phyloP scores from a whole-genome alignment of 2,888 invertebrate genomes.

The Chrysomela aeneicollis region DNA sequence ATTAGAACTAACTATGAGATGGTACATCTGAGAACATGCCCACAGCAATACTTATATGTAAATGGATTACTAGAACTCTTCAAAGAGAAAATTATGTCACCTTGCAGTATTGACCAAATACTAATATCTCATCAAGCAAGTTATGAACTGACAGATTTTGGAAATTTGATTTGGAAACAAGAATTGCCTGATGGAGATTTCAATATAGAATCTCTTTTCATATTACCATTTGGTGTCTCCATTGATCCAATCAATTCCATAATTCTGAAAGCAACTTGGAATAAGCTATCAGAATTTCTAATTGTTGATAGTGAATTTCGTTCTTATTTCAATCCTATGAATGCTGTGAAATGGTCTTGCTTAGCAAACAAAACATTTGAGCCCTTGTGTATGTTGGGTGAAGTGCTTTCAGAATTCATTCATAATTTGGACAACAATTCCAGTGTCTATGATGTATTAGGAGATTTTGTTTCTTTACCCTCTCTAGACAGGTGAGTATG shows the following conservation, averaged over 20 bases:
- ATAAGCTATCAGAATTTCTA: constrained; percentile 82
- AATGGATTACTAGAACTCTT: constrained; percentile 86
- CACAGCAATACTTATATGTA: constrained; percentile 83
- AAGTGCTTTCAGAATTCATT: constrained; percentile 76
- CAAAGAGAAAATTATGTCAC: constrained; percentile 84
- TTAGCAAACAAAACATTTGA: constrained; percentile 72
- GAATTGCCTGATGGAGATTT: constrained; percentile 67
- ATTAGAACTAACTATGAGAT: constrained; percentile 87
- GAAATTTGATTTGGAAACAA: constrained; percentile 70
- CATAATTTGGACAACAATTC: constrained; percentile 64
- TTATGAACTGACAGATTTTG: constrained; percentile 66
- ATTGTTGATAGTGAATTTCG: constrained; percentile 88
- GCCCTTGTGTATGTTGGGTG: constrained; percentile 79
- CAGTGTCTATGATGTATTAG: constrained; percentile 65
- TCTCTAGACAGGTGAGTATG: constrained; percentile 42
- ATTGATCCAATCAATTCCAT: constrained; percentile 83
- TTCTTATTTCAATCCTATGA: constrained; percentile 85
- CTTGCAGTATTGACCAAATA: constrained; percentile 68
- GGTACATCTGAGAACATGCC: constrained; percentile 83
- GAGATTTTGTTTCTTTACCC: constrained; percentile 61
- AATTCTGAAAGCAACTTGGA: constrained; percentile 85
- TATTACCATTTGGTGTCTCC: constrained; percentile 85
- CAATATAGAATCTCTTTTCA: constrained; percentile 64
- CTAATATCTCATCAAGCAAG: constrained; percentile 78
- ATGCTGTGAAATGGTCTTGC: constrained; percentile 82